Evolutionary conservation across 2,797 vertebrate species (phyloP).

Genomic region (Brachymystax lenok): DNA sequence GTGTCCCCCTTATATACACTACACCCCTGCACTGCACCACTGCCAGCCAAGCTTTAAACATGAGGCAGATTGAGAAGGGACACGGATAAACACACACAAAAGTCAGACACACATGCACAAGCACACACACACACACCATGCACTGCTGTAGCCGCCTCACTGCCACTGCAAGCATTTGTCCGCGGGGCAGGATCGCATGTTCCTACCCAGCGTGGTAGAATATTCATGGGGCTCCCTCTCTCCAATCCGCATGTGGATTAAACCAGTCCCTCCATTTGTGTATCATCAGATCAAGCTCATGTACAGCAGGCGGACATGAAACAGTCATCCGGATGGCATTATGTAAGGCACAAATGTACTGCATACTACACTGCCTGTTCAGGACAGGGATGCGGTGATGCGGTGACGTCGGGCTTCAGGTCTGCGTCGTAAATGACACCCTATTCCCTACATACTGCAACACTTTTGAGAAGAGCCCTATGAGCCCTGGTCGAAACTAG

Average conservation of each 20-base stretch:
- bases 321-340: constrained; percentile 17
- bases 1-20: background rate
- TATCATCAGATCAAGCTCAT: constrained; percentile 36
- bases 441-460: too few species aligned
- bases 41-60: too few species aligned
- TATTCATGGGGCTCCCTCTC: constrained; percentile 28
- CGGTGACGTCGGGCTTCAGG: background rate
- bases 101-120: background rate
- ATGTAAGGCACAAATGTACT: constrained; percentile 13
- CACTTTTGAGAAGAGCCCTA: too few species aligned
- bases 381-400: too few species aligned
- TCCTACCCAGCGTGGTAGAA: constrained; percentile 37
- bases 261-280: constrained; percentile 33
- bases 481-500: too few species aligned
- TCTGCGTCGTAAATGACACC: background rate
- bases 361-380: background rate
- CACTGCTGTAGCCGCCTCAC: constrained; percentile 29
- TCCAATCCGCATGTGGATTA: background rate
- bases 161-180: constrained; percentile 41
- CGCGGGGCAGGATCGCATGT: constrained; percentile 34
- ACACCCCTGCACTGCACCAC: too few species aligned
- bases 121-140: background rate
- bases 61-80: too few species aligned
- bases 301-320: constrained; percentile 13
- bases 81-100: background rate